Percentiles rank a stretch among this genome's conserved stretches.
These are phyloP conservation scores for Urocynchramus pylzowi DNA, from an alignment of 2,113 vertebrate genomes.

Conservation along the genomic window DNA sequence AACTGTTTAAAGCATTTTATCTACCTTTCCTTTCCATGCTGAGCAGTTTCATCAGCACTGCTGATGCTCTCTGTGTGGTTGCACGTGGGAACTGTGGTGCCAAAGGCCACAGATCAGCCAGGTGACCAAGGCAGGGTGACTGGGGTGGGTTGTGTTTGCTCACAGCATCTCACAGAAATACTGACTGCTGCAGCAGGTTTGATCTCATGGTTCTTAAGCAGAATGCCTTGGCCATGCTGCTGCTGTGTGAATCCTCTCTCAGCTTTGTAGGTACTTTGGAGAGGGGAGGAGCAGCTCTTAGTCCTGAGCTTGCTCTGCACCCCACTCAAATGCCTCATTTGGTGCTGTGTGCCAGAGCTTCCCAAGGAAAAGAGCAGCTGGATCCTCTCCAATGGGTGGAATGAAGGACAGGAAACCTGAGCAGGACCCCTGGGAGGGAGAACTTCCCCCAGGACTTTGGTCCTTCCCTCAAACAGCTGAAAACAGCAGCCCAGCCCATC, in stretches of 20 bases:
- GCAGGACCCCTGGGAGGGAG: not conserved
- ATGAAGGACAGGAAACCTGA: not conserved
- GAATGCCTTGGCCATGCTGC: rapidly evolving
- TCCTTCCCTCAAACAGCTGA: not conserved
- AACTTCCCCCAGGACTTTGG: not conserved
- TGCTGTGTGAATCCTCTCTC: not conserved
- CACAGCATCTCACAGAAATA: not conserved
- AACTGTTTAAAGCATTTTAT: not conserved
- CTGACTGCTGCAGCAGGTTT: not conserved
- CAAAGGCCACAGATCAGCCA: not conserved
- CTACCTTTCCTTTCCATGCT: not conserved
- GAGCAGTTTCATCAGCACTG: not conserved
- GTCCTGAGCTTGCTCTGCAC: not conserved
- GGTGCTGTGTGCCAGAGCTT: not conserved
- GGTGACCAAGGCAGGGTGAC: not conserved
- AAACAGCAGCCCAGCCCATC: not conserved
- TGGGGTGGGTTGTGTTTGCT: not conserved
- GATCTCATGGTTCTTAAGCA: not conserved
- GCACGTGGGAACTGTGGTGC: not conserved
- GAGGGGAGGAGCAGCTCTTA: not conserved
- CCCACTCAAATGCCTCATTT: not conserved
- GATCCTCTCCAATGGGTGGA: not conserved
- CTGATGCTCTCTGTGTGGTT: not conserved
- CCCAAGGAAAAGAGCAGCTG: not conserved
- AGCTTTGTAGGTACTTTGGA: not conserved